Evolutionary conservation across 2,797 vertebrate species (phyloP), one percentile per base, ranked within the genome.

Genomic region (Pterois miles): DNA sequence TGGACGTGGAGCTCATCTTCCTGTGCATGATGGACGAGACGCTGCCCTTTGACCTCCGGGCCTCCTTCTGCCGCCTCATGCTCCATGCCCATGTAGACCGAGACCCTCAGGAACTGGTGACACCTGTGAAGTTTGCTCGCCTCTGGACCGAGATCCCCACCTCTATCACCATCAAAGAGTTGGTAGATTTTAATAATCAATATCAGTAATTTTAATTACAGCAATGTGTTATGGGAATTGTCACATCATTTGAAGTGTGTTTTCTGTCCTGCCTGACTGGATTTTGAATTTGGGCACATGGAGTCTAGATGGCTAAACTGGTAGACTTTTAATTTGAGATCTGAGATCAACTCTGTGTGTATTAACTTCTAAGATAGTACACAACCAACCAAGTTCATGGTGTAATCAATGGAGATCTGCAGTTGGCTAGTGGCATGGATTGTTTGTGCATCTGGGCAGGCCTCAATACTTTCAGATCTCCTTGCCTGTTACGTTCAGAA

Each of bases 31-130:
- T 98, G 36, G 98, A 99, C 1, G 98, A 99, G 92, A 95, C 95
- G 66, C 93, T 99, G 84, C 98, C 98, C 71, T 99, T 97, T 22
- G 98, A 99, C 91, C 94, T 99, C 6, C 96, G 98, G 0, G 98
- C 98, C 0, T 99, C 98, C 79, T 99, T 99, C 95, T 99, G 98
- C 84, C 97, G 98, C 83, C 97, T 99, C 81, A 99, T 99, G 98
- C 94, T 99, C 20, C 98, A 99, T 0, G 96, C 97, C 33, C 98
- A 99, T 0, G 98, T 99, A 38, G 98, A 99, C 93, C 94, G 98
- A 1, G 98, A 99, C 90, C 98, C 98, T 13, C 98, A 99, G 92
- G 98, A 99, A 88, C 95, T 97, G 50, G 98, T 99, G 82, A 99
- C 98, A 0, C 97, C 98, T 0, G 97, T 99, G 59, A 99, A 98